phyloP scores from a whole-genome alignment of 2,888 invertebrate species.

The Amaurobius ferox region DNA sequence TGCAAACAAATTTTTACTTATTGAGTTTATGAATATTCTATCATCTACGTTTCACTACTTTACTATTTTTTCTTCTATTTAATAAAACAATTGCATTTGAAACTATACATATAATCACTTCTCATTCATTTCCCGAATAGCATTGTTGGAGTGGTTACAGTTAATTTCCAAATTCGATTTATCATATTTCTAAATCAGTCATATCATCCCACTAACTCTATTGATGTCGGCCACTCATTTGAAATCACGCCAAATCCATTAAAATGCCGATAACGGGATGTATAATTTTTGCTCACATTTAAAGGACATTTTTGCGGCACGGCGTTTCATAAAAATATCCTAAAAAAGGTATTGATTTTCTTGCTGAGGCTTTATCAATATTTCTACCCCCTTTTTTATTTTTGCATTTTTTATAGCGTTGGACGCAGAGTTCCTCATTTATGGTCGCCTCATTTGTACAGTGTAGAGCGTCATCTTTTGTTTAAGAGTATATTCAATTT shows the following conservation, averaged over 20 bases:
- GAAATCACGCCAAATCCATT: background rate
- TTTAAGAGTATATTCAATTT: too few relatives aligned
- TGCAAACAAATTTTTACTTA: too few relatives aligned
- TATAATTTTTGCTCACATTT: background rate
- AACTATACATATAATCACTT: background rate
- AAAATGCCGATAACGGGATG: background rate
- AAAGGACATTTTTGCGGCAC: conserved; percentile 1
- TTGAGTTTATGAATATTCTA: too few relatives aligned
- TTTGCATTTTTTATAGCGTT: background rate
- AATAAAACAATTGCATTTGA: too few relatives aligned
- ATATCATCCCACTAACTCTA: background rate
- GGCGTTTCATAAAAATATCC: conserved; percentile 1
- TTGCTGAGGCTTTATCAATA: conserved; percentile 5
- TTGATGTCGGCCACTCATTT: background rate
- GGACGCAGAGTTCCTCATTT: background rate
- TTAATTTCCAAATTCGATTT: background rate
- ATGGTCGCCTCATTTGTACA: background rate
- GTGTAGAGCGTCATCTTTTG: background rate
- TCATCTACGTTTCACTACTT: too few relatives aligned
- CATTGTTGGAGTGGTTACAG: background rate
- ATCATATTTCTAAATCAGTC: background rate
- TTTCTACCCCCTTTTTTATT: background rate
- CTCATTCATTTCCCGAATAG: background rate
- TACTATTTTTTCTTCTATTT: too few relatives aligned
- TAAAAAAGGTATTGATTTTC: background rate